phyloP scores from a whole-genome alignment of 1,140 invertebrate genomes.

The Drosophila kepulauana region DNA sequence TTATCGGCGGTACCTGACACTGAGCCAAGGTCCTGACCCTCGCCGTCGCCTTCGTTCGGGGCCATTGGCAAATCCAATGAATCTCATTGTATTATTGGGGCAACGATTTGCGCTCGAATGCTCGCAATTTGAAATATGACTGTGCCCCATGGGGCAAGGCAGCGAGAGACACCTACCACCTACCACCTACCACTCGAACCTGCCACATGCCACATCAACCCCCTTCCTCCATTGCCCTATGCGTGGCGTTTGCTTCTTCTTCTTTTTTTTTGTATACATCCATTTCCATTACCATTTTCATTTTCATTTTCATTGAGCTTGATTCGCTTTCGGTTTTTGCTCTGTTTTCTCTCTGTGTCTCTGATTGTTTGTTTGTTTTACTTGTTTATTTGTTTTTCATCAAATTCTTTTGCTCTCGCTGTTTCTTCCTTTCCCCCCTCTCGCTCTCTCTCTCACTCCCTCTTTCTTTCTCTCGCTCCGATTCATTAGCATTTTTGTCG shows the following conservation, averaged over 20 bases:
- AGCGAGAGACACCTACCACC: background rate
- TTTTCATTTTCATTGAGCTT: conserved; percentile 24
- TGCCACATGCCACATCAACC: too few relatives aligned
- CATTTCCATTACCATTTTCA: conserved; percentile 24
- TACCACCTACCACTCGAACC: background rate
- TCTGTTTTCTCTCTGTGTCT: conserved; percentile 38
- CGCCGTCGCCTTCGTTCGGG: too few relatives aligned
- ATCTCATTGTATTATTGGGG: conserved; percentile 22
- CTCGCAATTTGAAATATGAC: conserved; percentile 8
- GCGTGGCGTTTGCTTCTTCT: too few relatives aligned
- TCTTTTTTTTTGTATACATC: background rate
- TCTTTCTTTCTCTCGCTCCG: conserved; percentile 3
- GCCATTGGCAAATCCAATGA: conserved; percentile 43
- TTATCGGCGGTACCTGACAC: conserved; percentile 18
- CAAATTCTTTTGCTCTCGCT: conserved; percentile 51
- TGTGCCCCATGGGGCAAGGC: conserved; percentile 5
- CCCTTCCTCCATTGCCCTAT: too few relatives aligned
- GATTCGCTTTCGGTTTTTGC: conserved; percentile 31
- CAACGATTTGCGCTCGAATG: conserved; percentile 16
- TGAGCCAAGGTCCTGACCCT: background rate
- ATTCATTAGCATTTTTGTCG: conserved; percentile 74
- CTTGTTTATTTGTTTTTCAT: conserved; percentile 68
- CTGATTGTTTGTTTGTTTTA: conserved; percentile 67
- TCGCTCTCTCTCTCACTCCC: background rate
- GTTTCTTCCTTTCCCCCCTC: background rate